These are phyloP conservation scores for Hyposoter didymator DNA, from an alignment of 2,888 invertebrate genomes.

Conservation along the genomic window DNA sequence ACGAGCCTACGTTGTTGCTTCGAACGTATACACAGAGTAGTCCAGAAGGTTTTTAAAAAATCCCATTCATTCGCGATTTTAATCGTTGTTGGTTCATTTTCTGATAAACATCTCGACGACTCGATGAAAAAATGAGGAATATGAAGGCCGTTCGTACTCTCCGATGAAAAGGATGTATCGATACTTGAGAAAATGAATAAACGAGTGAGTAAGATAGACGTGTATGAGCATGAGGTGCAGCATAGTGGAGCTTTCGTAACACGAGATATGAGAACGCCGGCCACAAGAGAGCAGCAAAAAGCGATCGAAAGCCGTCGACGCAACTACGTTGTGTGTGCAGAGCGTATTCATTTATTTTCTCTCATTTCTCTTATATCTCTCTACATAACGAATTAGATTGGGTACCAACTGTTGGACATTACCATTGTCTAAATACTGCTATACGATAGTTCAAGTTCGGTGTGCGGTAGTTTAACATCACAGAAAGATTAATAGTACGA, in stretches of 20 bases:
- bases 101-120: neutral
- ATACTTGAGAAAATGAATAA: constrained; percentile 12
- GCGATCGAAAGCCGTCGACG: constrained; percentile 73
- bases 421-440: constrained; percentile 83
- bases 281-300: constrained; percentile 56
- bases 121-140: constrained; percentile 14
- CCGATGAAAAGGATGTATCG: neutral
- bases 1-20: constrained; percentile 75
- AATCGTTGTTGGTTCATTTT: constrained; percentile 32
- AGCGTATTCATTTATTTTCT: constrained; percentile 49
- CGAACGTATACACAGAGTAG: constrained; percentile 57
- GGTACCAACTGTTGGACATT: constrained; percentile 84
- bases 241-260: constrained; percentile 25
- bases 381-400: constrained; percentile 77
- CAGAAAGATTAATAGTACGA: constrained; percentile 43
- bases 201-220: neutral
- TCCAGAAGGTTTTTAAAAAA: neutral
- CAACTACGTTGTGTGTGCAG: constrained; percentile 78
- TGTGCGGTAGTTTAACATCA: constrained; percentile 62
- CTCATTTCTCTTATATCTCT: constrained; percentile 26
- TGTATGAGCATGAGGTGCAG: constrained; percentile 16
- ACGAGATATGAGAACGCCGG: constrained; percentile 16
- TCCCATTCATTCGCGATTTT: neutral
- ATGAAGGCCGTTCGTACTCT: neutral
- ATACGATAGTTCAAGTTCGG: constrained; percentile 68